Conservation (phyloP, 2,113 vertebrate genomes). For the Actinemys pallida region DNA sequence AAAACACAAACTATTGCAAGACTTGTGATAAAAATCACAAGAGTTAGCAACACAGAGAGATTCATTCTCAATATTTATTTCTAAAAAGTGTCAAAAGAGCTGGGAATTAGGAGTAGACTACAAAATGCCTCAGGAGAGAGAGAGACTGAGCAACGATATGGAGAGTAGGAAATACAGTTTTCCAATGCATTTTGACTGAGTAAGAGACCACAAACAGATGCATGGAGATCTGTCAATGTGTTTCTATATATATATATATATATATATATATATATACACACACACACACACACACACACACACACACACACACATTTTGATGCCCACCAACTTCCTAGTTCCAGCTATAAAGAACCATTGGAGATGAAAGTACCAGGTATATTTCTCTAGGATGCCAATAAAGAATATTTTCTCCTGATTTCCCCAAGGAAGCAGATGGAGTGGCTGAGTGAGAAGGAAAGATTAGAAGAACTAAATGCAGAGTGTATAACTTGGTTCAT, state of each 20-base stretch:
- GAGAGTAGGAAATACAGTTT: neutral
- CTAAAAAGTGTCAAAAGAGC: neutral
- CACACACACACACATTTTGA: neutral
- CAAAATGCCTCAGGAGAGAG: neutral
- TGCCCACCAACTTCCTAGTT: neutral
- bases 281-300: too few species aligned
- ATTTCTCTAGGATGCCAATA: neutral
- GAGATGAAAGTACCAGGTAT: neutral
- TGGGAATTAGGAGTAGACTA: neutral
- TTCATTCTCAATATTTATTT: neutral
- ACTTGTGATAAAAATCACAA: neutral
- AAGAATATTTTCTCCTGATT: neutral
- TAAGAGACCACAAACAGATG: neutral
- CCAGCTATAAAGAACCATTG: neutral
- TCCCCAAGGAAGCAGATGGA: neutral
- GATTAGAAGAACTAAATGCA: neutral
- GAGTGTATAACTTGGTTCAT: neutral
- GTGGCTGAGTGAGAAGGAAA: neutral
- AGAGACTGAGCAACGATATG: neutral
- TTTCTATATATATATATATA: too few species aligned
- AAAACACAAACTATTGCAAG: too few species aligned
- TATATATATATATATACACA: too few species aligned
- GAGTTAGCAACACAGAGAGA: neutral
- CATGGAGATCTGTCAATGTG: neutral
- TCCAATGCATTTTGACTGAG: neutral